Conservation (phyloP, 2,888 invertebrate species). For the Rhingia campestris region DNA sequence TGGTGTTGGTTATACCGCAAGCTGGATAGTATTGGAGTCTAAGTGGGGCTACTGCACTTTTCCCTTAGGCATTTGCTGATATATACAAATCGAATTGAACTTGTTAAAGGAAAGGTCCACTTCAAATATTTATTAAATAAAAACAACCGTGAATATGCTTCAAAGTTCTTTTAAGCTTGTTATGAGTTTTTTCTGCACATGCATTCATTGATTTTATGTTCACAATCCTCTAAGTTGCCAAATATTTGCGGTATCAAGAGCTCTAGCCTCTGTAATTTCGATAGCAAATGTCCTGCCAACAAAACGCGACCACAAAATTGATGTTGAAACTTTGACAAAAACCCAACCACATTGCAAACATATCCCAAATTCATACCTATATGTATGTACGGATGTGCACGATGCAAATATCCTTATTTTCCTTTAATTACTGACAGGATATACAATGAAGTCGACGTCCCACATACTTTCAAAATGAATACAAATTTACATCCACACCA, state of each 20-base stretch:
- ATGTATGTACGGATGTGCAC: neutral
- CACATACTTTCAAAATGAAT: neutral
- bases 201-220: constrained; percentile 19
- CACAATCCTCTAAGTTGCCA: constrained; percentile 18
- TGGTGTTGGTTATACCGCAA: too few species aligned
- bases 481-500: neutral
- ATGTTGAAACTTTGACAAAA: constrained; percentile 33
- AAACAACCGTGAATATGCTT: too few species aligned
- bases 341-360: constrained; percentile 21
- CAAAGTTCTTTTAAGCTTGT: too few species aligned
- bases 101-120: too few species aligned
- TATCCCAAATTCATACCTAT: neutral
- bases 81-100: too few species aligned
- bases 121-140: too few species aligned
- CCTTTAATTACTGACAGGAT: constrained; percentile 15
- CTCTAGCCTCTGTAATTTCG: constrained; percentile 37
- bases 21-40: too few species aligned
- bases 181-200: neutral
- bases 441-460: neutral
- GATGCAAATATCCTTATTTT: neutral
- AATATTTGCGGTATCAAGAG: constrained; percentile 38
- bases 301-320: constrained; percentile 50
- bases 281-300: constrained; percentile 59
- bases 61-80: too few species aligned
- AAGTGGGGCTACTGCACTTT: too few species aligned